phyloP scores from a whole-genome alignment of 2,113 vertebrate species.

The Heterochromis multidens region DNA sequence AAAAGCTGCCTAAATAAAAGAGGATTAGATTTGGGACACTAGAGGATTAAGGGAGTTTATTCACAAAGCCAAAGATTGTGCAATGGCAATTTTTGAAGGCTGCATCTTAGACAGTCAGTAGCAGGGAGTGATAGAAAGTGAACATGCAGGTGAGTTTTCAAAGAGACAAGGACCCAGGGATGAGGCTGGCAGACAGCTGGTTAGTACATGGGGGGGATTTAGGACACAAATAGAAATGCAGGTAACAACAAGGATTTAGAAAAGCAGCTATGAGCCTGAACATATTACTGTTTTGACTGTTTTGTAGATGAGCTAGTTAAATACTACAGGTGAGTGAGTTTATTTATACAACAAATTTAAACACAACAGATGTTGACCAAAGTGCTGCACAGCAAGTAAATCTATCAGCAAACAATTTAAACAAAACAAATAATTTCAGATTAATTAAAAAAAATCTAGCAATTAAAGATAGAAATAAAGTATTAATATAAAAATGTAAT shows the following conservation, averaged over 20 bases:
- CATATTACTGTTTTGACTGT: no score
- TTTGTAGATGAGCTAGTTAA: not conserved
- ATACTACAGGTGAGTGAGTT: no score
- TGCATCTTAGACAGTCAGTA: not conserved
- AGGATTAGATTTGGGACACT: not conserved
- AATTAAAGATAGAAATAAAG: no score
- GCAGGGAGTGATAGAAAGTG: not conserved
- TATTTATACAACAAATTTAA: no score
- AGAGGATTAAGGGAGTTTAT: not conserved
- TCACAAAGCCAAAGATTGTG: not conserved
- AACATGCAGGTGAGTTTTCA: not conserved
- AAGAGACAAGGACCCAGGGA: not conserved
- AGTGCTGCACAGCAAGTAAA: no score
- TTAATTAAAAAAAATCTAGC: no score
- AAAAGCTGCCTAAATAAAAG: not conserved
- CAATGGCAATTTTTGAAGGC: not conserved
- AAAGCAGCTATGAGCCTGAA: not conserved
- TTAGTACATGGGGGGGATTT: not conserved
- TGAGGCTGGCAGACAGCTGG: not conserved
- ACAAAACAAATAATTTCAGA: no score
- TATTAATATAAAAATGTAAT: not conserved
- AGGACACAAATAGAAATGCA: not conserved
- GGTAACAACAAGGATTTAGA: not conserved
- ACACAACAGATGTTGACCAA: no score
- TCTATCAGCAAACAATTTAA: no score